Evolutionary conservation across 2,888 invertebrate genomes (phyloP).

Genomic region (Dendrolimus pini): DNA sequence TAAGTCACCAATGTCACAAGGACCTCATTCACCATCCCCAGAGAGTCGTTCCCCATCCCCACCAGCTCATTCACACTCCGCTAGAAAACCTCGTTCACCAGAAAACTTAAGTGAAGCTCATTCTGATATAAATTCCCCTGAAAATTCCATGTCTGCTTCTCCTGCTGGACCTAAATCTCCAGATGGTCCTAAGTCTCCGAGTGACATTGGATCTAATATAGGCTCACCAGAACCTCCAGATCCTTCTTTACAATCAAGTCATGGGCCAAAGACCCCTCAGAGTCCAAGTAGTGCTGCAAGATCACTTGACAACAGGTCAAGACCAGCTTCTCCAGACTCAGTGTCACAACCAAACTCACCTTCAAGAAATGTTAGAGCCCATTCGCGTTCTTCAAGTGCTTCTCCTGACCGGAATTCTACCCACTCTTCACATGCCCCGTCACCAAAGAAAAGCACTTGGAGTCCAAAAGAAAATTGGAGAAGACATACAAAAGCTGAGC

Average conservation of each 20-base stretch:
- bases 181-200: slow-evolving; percentile 63
- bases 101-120: slow-evolving; percentile 61
- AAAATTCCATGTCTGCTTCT: slow-evolving; percentile 57
- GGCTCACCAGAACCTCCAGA: slow-evolving; percentile 48
- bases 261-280: slow-evolving; percentile 58
- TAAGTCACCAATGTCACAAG: slow-evolving; percentile 27
- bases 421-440: slow-evolving; percentile 37
- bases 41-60: slow-evolving; percentile 45
- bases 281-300: slow-evolving; percentile 46
- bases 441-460: slow-evolving; percentile 46
- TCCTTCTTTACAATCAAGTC: slow-evolving; percentile 33
- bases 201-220: slow-evolving; percentile 41
- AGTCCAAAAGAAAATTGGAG: slow-evolving; percentile 63
- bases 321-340: slow-evolving; percentile 52
- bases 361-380: slow-evolving; percentile 33
- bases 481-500: slow-evolving; percentile 65
- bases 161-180: slow-evolving; percentile 61
- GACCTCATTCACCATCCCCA: slow-evolving; percentile 48
- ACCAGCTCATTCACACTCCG: slow-evolving; percentile 28
- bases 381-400: slow-evolving; percentile 48
- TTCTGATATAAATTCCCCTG: slow-evolving; percentile 67
- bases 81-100: slow-evolving; percentile 41
- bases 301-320: slow-evolving; percentile 46
- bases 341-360: slow-evolving; percentile 38
- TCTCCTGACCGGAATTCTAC: slow-evolving; percentile 52